These are phyloP conservation scores for Urosaurus nigricauda DNA, from an alignment of 2,797 vertebrate genomes.

Conservation along the genomic window DNA sequence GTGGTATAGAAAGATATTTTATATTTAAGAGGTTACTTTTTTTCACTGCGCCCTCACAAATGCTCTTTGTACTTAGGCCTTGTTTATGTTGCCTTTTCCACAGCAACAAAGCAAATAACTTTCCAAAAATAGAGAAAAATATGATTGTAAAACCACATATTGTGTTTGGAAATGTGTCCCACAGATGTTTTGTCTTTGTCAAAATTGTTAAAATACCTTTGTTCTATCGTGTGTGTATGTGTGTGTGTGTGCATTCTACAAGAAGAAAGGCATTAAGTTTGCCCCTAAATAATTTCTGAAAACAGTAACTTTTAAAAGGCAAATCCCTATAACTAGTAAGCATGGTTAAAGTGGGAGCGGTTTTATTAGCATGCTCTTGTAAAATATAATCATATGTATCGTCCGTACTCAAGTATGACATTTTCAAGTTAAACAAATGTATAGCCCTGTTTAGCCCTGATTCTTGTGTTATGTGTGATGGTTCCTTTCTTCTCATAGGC, in stretches of 20 bases:
- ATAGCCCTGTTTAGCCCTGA: neutral
- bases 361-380: neutral
- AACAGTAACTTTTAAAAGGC: neutral
- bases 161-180: constrained; percentile 18
- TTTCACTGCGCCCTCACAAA: neutral
- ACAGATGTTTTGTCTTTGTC: constrained; percentile 8
- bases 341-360: neutral
- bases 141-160: constrained; percentile 11
- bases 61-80: neutral
- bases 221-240: neutral
- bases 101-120: constrained; percentile 4
- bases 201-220: neutral
- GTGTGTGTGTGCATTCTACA: neutral
- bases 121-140: neutral
- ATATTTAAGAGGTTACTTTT: neutral
- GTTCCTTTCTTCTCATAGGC: no score
- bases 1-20: neutral
- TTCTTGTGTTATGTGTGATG: no score
- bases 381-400: neutral
- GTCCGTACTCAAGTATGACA: neutral
- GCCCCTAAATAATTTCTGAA: neutral
- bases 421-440: neutral
- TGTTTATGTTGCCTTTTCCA: constrained; percentile 34
- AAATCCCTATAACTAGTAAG: neutral
- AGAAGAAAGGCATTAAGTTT: neutral